These are phyloP conservation scores for Gryllus longicercus DNA, from an alignment of 2,888 invertebrate species.

Conservation along the genomic window DNA sequence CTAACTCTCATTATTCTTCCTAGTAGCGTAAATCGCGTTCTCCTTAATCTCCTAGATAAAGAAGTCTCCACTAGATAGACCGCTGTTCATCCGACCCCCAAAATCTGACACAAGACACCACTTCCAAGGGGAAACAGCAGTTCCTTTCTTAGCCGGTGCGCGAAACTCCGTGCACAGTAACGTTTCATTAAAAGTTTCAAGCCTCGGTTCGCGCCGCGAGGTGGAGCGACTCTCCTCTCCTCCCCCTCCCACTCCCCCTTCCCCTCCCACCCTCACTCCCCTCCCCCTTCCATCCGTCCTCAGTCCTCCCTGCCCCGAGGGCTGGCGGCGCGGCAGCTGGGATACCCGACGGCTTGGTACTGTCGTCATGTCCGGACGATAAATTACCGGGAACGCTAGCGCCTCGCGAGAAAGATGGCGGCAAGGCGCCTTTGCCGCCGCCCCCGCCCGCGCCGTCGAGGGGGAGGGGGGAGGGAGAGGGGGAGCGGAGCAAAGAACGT, in stretches of 20 bases:
- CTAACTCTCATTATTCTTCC: too few species aligned
- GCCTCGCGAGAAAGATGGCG: too few species aligned
- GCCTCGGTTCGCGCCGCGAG: background rate
- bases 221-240: background rate
- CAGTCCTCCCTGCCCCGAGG: background rate
- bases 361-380: conserved; percentile 17
- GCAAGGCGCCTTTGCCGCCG: too few species aligned
- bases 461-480: too few species aligned
- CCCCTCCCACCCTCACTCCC: background rate
- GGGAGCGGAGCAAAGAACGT: too few species aligned
- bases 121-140: background rate
- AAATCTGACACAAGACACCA: conserved; percentile 17
- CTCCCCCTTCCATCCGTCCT: background rate
- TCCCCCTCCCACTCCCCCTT: background rate
- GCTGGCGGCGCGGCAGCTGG: background rate
- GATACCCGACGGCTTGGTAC: background rate
- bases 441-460: too few species aligned
- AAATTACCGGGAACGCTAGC: background rate
- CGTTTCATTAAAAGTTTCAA: conserved; percentile 17
- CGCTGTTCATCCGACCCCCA: background rate
- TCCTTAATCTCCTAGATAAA: too few species aligned
- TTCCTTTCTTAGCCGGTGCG: background rate
- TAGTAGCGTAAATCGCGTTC: too few species aligned
- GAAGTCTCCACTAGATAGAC: too few species aligned
- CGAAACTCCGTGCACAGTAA: background rate